A percentile compares a stretch with the other conserved stretches of the same genome.
Conservation (phyloP, 2,113 vertebrate species). For the Eolophus roseicapilla region DNA sequence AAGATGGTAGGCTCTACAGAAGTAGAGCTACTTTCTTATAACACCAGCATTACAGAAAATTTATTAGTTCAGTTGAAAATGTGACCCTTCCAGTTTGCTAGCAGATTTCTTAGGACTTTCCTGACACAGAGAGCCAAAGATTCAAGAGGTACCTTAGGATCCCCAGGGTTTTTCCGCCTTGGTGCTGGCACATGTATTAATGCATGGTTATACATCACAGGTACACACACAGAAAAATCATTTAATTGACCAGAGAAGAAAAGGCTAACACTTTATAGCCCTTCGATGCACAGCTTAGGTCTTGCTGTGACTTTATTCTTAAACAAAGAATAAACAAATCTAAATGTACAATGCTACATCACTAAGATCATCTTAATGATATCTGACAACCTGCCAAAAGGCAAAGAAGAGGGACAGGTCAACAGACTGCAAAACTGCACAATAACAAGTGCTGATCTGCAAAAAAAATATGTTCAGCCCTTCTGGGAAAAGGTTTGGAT, state of each 20-base stretch:
- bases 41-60: neutral
- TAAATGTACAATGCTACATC: constrained; percentile 52
- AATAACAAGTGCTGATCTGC: constrained; percentile 27
- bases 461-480: constrained; percentile 3
- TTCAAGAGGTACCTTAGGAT: neutral
- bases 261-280: neutral
- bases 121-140: neutral
- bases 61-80: neutral
- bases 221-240: neutral
- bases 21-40: neutral
- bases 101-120: neutral
- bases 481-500: constrained; percentile 51
- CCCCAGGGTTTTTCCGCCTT: neutral
- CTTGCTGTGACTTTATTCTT: neutral
- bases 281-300: neutral
- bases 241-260: neutral
- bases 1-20: neutral
- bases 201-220: neutral
- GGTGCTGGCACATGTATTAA: neutral
- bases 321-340: constrained; percentile 33
- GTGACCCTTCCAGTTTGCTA: neutral
- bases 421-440: constrained; percentile 37
- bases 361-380: constrained; percentile 51
- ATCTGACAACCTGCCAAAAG: constrained; percentile 70
- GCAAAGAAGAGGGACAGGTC: constrained; percentile 38